Percentiles rank a stretch among this genome's conserved stretches.
These are phyloP conservation scores for Cylindroiulus punctatus DNA, from an alignment of 2,888 invertebrate genomes.

Conservation along the genomic window DNA sequence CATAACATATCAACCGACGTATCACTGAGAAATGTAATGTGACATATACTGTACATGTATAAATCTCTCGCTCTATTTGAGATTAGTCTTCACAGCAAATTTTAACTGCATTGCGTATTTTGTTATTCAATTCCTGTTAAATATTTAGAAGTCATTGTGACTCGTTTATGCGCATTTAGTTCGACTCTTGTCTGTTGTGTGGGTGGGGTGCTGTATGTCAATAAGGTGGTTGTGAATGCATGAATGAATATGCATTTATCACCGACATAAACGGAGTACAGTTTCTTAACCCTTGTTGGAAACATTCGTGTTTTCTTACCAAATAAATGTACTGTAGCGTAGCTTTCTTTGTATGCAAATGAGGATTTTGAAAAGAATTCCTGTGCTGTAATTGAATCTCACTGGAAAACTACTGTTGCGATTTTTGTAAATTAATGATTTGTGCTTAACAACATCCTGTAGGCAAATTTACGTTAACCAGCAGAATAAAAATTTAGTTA, in stretches of 20 bases:
- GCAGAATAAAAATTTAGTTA: background rate
- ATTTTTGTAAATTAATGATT: background rate
- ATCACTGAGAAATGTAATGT: too few species aligned
- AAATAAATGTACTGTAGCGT: slow-evolving; percentile 7
- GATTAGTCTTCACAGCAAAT: too few species aligned
- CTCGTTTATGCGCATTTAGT: background rate
- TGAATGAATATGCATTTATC: slow-evolving; percentile 13
- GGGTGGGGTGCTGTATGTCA: background rate
- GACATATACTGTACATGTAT: too few species aligned
- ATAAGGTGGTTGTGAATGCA: background rate
- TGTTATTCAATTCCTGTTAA: too few species aligned
- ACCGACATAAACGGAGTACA: background rate
- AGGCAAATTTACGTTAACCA: background rate
- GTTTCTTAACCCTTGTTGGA: background rate
- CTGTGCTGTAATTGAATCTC: background rate
- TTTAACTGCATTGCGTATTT: too few species aligned
- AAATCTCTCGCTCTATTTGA: too few species aligned
- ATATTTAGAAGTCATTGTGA: too few species aligned
- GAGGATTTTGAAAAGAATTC: background rate
- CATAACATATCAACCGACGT: too few species aligned
- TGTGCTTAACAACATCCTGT: background rate
- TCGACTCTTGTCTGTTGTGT: background rate
- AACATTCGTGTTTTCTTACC: background rate
- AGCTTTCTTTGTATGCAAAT: slow-evolving; percentile 22
- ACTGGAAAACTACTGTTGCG: background rate